Conservation (phyloP, 2,797 vertebrate species). For the Diplodus puntazzo region DNA sequence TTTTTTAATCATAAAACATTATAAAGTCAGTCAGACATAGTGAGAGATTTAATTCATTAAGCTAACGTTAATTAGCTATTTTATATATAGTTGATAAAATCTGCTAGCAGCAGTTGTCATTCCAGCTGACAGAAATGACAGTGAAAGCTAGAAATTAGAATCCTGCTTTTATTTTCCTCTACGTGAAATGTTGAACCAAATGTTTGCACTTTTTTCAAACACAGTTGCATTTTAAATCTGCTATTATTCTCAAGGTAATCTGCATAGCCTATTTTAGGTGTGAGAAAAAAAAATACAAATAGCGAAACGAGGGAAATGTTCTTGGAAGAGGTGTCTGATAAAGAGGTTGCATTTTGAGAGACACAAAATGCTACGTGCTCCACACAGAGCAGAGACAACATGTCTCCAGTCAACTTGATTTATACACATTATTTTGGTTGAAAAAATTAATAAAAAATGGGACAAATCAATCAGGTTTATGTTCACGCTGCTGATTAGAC, state of each 20-base stretch:
- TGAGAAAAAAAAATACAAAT: too few relatives aligned
- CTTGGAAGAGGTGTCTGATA: too few relatives aligned
- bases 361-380: neutral
- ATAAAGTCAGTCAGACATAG: too few relatives aligned
- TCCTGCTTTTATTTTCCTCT: neutral
- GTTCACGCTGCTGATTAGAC: neutral
- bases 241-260: too few relatives aligned
- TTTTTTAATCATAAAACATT: neutral
- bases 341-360: neutral
- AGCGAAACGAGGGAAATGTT: too few relatives aligned
- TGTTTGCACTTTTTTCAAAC: too few relatives aligned
- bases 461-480: neutral
- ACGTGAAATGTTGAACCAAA: too few relatives aligned
- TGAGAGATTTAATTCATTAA: too few relatives aligned
- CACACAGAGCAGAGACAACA: neutral
- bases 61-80: neutral
- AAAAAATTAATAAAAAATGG: fast-evolving
- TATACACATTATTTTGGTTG: neutral
- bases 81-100: neutral
- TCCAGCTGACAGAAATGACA: too few relatives aligned
- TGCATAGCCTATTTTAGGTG: too few relatives aligned
- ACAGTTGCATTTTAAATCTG: too few relatives aligned
- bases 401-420: too few relatives aligned
- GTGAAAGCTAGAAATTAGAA: neutral
- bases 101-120: neutral